phyloP scores from a whole-genome alignment of 1,140 invertebrate species.

The Drosophila mojavensis region DNA sequence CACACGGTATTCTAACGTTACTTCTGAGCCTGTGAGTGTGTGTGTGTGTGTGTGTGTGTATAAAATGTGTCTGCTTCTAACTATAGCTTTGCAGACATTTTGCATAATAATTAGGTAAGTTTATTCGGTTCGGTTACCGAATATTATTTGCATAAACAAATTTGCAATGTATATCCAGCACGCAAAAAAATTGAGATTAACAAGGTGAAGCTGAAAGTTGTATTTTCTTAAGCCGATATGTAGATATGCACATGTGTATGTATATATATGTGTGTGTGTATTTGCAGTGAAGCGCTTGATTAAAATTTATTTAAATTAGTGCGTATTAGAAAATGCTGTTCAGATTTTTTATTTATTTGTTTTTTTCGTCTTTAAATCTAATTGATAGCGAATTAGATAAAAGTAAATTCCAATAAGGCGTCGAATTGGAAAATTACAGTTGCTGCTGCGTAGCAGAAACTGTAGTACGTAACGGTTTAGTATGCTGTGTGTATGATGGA shows the following conservation, averaged over 20 bases:
- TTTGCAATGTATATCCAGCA: conserved; percentile 9
- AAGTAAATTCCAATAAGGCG: not conserved
- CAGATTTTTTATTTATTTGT: no score
- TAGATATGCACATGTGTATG: no score
- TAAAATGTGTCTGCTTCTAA: not conserved
- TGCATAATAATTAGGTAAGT: conserved; percentile 20
- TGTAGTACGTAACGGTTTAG: not conserved
- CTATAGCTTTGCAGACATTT: conserved; percentile 17
- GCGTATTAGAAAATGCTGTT: not conserved
- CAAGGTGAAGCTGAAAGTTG: conserved; percentile 1
- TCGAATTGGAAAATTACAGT: not conserved
- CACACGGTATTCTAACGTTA: not conserved
- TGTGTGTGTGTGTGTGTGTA: not conserved
- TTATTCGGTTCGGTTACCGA: conserved; percentile 11
- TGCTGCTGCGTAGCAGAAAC: not conserved
- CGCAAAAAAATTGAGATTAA: conserved; percentile 9
- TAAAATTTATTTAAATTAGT: not conserved
- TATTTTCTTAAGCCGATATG: not conserved
- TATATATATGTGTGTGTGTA: not conserved
- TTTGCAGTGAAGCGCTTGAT: not conserved
- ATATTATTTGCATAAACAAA: conserved; percentile 22
- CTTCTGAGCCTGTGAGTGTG: not conserved
- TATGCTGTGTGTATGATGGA: not conserved
- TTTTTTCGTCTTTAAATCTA: not conserved
- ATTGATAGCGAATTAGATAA: not conserved